A percentile compares a stretch with the other conserved stretches of the same genome.
These are phyloP conservation scores for Parnassius glacialis DNA, from an alignment of 2,888 invertebrate genomes.

Conservation along the genomic window DNA sequence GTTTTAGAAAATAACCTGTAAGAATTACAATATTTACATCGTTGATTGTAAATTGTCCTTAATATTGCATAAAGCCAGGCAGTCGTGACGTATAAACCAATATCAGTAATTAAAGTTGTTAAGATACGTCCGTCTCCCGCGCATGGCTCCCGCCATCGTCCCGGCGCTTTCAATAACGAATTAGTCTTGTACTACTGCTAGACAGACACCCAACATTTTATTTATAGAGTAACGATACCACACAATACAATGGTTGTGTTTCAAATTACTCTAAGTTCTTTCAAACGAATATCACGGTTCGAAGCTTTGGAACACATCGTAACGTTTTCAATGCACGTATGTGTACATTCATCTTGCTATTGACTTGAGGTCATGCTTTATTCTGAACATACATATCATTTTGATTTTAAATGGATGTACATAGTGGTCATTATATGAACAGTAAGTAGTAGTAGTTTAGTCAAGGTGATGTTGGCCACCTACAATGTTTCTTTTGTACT, in stretches of 20 bases:
- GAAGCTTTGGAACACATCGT: conserved; percentile 5
- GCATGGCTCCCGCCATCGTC: conserved; percentile 53
- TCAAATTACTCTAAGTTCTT: conserved; percentile 39
- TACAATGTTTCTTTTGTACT: neutral
- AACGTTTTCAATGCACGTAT: conserved; percentile 13
- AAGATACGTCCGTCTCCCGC: conserved; percentile 58
- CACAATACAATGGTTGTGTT: conserved; percentile 28
- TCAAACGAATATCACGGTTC: conserved; percentile 35
- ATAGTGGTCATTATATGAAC: neutral
- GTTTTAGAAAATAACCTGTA: no score
- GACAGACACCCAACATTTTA: conserved; percentile 21
- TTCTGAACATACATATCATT: conserved; percentile 6
- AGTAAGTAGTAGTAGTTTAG: neutral
- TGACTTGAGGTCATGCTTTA: conserved; percentile 6
- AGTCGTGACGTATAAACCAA: conserved; percentile 52
- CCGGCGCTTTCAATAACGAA: conserved; percentile 68
- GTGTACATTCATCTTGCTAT: conserved; percentile 16
- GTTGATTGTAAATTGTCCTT: neutral
- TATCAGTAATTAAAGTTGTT: conserved; percentile 61
- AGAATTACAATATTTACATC: neutral
- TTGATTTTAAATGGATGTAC: conserved; percentile 1
- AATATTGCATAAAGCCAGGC: conserved; percentile 1
- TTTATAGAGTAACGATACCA: conserved; percentile 31
- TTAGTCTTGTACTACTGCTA: conserved; percentile 64
- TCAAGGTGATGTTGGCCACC: neutral